phyloP scores from a whole-genome alignment of 2,888 invertebrate genomes.

The Bursaphelenchus okinawaensis region DNA sequence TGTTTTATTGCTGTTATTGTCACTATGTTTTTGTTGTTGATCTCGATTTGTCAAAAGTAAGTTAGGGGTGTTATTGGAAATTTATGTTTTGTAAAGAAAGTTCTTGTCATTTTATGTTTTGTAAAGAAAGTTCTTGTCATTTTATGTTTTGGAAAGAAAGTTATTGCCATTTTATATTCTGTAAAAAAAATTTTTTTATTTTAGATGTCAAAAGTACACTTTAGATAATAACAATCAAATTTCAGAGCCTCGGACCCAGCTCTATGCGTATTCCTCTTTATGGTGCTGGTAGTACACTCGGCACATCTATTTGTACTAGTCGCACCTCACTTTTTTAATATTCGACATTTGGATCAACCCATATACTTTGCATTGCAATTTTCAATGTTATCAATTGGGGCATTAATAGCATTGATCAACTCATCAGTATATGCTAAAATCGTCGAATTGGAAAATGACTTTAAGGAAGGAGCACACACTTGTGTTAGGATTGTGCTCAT shows the following conservation, averaged over 20 bases:
- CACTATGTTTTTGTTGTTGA: conserved; percentile 40
- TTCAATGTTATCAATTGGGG: conserved; percentile 23
- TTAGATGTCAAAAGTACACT: too few species aligned
- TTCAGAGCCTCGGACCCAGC: conserved; percentile 44
- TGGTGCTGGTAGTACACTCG: conserved; percentile 39
- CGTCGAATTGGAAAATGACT: conserved; percentile 24
- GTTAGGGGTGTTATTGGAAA: too few species aligned
- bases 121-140: too few species aligned
- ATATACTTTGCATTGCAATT: conserved; percentile 35
- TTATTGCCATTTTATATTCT: too few species aligned
- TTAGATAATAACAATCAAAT: background rate
- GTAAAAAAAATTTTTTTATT: too few species aligned
- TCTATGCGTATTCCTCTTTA: conserved; percentile 41
- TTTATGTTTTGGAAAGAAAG: too few species aligned
- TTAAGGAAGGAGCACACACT: conserved; percentile 9
- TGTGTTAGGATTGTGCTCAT: conserved; percentile 17
- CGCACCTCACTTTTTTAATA: conserved; percentile 14
- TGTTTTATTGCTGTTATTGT: conserved; percentile 31
- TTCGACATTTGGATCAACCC: conserved; percentile 25
- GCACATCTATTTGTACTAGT: conserved; percentile 38
- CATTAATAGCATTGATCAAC: conserved; percentile 33
- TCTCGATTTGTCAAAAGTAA: conserved; percentile 44
- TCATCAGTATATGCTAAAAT: conserved; percentile 28
- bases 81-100: too few species aligned
- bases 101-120: too few species aligned